Base-by-base conservation (phyloP, 2,113 vertebrate species). In the Anser cygnoides region DNA sequence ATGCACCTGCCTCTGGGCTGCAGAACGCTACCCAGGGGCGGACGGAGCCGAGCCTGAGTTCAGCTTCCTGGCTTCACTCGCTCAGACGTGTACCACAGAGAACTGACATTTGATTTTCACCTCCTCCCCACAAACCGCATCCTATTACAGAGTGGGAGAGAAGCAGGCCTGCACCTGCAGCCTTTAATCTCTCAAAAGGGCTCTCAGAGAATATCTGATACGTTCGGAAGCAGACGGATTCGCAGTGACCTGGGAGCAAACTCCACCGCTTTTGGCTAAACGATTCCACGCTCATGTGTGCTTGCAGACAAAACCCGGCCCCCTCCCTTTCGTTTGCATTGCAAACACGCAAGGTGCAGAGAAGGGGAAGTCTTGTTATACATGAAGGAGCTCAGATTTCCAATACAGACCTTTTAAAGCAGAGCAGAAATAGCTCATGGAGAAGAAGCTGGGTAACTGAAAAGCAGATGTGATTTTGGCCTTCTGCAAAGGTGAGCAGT, bases 31-130 rank as follows among this genome's bases (percentile, higher is more conserved):
- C 9, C 9, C 6, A 4, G 0, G 1, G 54, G 54, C 0, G 0
- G 39, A 52, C 2, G 0, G 0, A 54, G 28, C 29, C 4, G 8
- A 62, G 77, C 29, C 37, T 2, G 0, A 20, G 11, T 26, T 65
- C 43, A 44, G 52, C 13, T 49, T 22, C 17, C 16, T 25, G 17
- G 11, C 17, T 62, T 3, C 84, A 74, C 20, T 17, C 3, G 0
- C 55, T 46, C 33, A 39, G 22, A 17, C 12, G 8, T 6, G 16
- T 29, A 33, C 28, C 10, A 5, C 46, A 37, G 49, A 73, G 39
- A 74, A 19, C 15, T 54, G 67, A n/a, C 49, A 25, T 9, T 35
- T 35, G 20, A 20, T 81, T 86, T 87, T 87, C 57, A 41, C 50
- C 3, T 58, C 5, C 28, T 43, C 12, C 11, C 16, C 41, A 15